A percentile compares a stretch with the other conserved stretches of the same genome.
These are phyloP conservation scores for Spheniscus mendiculus DNA, from an alignment of 2,113 vertebrate genomes.

Conservation along the genomic window DNA sequence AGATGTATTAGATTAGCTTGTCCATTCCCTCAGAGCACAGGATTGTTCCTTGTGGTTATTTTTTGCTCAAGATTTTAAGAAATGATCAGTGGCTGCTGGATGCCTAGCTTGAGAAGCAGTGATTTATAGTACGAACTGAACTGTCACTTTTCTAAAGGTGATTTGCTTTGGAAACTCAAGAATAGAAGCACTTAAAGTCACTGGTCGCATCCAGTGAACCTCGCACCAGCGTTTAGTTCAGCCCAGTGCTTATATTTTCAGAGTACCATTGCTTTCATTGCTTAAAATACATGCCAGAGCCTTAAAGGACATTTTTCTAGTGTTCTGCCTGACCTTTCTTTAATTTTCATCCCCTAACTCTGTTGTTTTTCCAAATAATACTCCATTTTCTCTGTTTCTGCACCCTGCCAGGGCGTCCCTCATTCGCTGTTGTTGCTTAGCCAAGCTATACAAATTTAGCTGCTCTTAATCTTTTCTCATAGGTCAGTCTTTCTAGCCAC, in stretches of 20 bases:
- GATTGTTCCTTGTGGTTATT: constrained; percentile 20
- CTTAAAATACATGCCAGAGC: neutral
- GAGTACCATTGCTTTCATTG: neutral
- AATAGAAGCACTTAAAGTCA: neutral
- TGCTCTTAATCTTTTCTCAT: constrained; percentile 34
- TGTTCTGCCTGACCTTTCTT: neutral
- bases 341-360: neutral
- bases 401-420: neutral
- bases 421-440: neutral
- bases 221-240: neutral
- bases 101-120: neutral
- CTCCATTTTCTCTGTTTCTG: neutral
- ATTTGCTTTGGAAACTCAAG: neutral
- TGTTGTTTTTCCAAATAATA: constrained; percentile 9
- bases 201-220: fast-evolving
- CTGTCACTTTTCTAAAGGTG: neutral
- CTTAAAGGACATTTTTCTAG: neutral
- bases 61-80: neutral
- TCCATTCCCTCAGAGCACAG: neutral
- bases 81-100: neutral
- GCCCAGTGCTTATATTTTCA: neutral
- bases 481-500: constrained; percentile 13
- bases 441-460: constrained; percentile 26
- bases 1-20: constrained; percentile 34
- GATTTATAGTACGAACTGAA: constrained; percentile 2